These are phyloP conservation scores for Plutomurus gul DNA, from an alignment of 1,140 invertebrate species.

Conservation along the genomic window DNA sequence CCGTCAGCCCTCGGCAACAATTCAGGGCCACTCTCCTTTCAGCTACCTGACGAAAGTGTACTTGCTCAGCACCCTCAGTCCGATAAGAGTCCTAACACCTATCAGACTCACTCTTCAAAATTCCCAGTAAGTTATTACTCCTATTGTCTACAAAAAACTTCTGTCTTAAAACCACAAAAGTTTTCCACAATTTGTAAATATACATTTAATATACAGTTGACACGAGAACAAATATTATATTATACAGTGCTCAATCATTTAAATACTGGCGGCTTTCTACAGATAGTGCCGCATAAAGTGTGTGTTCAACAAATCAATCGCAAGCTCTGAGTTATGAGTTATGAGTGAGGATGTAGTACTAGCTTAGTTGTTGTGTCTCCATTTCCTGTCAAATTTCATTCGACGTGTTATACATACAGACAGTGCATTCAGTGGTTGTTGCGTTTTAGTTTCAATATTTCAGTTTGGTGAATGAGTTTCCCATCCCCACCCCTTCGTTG, in stretches of 20 bases:
- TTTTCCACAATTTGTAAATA: no score
- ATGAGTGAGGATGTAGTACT: not conserved
- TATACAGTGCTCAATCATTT: not conserved
- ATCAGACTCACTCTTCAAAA: slow-evolving; percentile 75
- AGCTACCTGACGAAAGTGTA: slow-evolving; percentile 57
- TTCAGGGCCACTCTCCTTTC: slow-evolving; percentile 57
- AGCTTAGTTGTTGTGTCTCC: slow-evolving; percentile 16
- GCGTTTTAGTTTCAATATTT: slow-evolving; percentile 1
- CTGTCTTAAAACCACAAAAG: not conserved
- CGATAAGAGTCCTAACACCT: slow-evolving; percentile 61
- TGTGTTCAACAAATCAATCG: not conserved
- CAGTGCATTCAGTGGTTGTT: not conserved
- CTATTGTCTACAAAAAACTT: not conserved
- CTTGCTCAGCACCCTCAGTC: slow-evolving; percentile 57
- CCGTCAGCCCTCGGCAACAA: slow-evolving; percentile 60
- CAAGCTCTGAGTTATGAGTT: no score
- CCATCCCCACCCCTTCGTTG: not conserved
- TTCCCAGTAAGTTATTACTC: slow-evolving; percentile 76
- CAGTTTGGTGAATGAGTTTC: slow-evolving; percentile 20
- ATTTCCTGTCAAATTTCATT: not conserved
- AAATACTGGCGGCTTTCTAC: not conserved
- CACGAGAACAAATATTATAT: not conserved
- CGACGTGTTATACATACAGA: no score
- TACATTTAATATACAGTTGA: no score
- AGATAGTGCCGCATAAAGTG: not conserved